Conservation (phyloP, 35 echinoderm and acorn worm genomes). For the Chiridota heheva region DNA sequence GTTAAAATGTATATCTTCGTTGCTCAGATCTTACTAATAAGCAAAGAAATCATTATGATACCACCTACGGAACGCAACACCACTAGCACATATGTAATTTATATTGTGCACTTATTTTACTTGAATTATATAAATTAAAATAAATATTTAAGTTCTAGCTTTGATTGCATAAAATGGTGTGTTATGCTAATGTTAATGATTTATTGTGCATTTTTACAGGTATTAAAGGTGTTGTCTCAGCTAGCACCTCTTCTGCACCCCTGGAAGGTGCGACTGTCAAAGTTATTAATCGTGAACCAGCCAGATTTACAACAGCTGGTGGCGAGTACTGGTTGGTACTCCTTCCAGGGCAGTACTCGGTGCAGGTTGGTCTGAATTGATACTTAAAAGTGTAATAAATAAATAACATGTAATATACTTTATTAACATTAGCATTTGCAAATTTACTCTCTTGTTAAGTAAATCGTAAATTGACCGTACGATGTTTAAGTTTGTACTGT, state of each 20-base stretch:
- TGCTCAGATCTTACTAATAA: no score
- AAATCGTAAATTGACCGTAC: no score
- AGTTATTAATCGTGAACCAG: constrained; percentile 42
- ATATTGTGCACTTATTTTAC: background rate
- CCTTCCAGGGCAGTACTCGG: constrained; percentile 62
- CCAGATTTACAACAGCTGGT: constrained; percentile 35
- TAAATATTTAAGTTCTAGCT: background rate
- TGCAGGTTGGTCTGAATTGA: constrained; percentile 50
- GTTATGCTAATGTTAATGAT: background rate
- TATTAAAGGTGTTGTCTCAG: constrained; percentile 72
- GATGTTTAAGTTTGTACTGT: no score
- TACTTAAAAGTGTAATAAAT: background rate
- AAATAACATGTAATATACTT: background rate
- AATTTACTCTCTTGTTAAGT: no score
- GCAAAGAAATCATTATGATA: background rate
- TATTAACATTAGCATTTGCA: background rate
- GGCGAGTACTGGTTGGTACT: constrained; percentile 86
- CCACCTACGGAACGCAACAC: background rate
- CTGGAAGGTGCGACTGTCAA: constrained; percentile 54
- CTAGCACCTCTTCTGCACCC: background rate
- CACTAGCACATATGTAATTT: background rate
- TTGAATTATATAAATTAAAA: background rate
- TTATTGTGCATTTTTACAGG: background rate
- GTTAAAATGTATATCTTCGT: background rate
- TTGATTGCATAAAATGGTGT: background rate